Conservation (phyloP, 2,888 invertebrate genomes). For the Bimastos eiseni region DNA sequence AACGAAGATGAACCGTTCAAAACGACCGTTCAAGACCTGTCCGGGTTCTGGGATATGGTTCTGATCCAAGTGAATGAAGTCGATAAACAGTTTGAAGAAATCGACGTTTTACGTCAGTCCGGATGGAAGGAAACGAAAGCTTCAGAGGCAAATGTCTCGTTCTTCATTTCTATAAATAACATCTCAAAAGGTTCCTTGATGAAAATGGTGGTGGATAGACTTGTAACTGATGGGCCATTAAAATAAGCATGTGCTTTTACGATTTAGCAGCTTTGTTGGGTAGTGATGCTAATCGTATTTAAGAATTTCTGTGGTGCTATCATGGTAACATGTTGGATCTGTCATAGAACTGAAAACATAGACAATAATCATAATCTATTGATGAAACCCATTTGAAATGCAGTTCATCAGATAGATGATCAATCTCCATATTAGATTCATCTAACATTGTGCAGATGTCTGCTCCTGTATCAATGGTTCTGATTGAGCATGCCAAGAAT, state of each 20-base stretch:
- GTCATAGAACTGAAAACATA: no score
- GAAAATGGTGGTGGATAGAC: not conserved
- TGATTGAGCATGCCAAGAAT: no score
- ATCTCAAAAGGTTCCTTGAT: not conserved
- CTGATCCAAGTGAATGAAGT: conserved; percentile 86
- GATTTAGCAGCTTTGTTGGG: not conserved
- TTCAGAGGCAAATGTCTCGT: not conserved
- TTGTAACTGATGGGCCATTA: not conserved
- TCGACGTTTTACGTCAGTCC: conserved; percentile 58
- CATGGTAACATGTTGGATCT: not conserved
- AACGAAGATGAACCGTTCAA: conserved; percentile 76
- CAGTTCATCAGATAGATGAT: no score
- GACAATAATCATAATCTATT: no score
- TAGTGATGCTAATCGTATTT: no score
- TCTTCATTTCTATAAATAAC: no score
- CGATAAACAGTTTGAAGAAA: conserved; percentile 73
- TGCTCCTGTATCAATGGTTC: no score
- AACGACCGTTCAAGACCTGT: conserved; percentile 84
- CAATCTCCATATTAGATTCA: no score
- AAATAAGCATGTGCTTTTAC: not conserved
- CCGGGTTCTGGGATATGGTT: conserved; percentile 98
- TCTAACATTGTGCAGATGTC: no score
- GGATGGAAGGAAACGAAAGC: conserved; percentile 54
- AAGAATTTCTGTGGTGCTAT: not conserved
- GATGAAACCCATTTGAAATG: no score